Conservation (phyloP, 37 sponge, comb jelly and placozoan species). For the Cliona cf. orientalis region DNA sequence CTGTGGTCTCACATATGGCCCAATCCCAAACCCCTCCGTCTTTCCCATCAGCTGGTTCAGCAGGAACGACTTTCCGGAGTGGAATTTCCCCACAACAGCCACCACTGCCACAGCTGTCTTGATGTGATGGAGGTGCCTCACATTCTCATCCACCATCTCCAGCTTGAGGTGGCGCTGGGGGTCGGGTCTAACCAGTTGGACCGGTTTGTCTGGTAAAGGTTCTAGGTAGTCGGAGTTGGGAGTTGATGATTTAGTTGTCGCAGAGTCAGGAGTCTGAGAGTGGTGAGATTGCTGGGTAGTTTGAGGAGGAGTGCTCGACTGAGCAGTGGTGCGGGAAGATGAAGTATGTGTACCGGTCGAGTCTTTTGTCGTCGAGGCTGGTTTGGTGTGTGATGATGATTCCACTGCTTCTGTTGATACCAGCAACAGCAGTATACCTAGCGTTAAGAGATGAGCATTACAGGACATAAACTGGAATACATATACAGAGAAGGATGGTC, state of each 20-base stretch:
- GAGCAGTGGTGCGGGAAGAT: neutral
- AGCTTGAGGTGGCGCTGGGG: constrained; percentile 68
- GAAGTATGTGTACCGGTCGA: no score
- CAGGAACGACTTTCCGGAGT: constrained; percentile 92
- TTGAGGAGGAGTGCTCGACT: neutral
- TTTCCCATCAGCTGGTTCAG: constrained; percentile 97
- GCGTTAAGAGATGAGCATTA: no score
- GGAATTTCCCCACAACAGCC: constrained; percentile 93
- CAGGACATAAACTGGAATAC: no score
- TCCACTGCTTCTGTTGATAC: no score
- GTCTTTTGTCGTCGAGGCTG: no score
- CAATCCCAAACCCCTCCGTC: constrained; percentile 84
- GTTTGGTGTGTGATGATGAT: no score
- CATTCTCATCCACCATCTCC: constrained; percentile 70
- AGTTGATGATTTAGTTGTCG: neutral
- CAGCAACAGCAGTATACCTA: no score
- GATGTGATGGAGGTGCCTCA: constrained; percentile 79
- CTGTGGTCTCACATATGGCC: constrained; percentile 85
- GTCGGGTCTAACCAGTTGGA: constrained; percentile 89
- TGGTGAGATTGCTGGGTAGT: neutral
- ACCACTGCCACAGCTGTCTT: constrained; percentile 83
- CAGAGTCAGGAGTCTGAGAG: neutral
- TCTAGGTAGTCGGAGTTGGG: neutral
- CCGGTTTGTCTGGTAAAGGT: constrained; percentile 61
- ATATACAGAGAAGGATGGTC: no score